phyloP scores from a whole-genome alignment of 2,888 invertebrate genomes.

The Epirrhoe alternata region DNA sequence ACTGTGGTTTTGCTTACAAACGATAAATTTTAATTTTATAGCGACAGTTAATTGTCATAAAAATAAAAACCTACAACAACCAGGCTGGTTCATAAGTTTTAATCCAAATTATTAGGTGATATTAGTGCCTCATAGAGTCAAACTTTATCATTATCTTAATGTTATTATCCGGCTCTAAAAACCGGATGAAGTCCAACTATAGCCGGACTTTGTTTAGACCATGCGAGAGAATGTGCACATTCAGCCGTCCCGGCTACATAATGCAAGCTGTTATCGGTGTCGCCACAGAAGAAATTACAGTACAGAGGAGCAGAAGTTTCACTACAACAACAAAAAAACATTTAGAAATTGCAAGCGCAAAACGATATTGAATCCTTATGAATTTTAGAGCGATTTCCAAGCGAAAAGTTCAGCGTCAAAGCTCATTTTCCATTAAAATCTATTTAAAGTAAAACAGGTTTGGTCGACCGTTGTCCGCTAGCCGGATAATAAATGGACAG shows the following conservation, averaged over 20 bases:
- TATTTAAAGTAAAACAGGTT: constrained; percentile 23
- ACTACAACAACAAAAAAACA: not conserved
- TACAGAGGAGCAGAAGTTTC: constrained; percentile 1
- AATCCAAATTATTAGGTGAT: too few species aligned
- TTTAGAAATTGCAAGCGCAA: not conserved
- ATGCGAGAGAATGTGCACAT: constrained; percentile 46
- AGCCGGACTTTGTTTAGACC: constrained; percentile 15
- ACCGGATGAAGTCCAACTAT: constrained; percentile 4
- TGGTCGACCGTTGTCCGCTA: constrained; percentile 44
- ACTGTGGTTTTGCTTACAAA: too few species aligned
- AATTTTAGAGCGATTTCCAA: constrained; percentile 2
- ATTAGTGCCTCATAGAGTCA: too few species aligned
- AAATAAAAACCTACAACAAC: too few species aligned
- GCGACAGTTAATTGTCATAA: too few species aligned
- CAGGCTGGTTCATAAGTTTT: too few species aligned
- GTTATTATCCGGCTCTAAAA: not conserved
- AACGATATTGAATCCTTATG: constrained; percentile 12
- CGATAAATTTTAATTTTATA: too few species aligned
- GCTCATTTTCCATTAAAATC: constrained; percentile 13
- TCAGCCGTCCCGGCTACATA: constrained; percentile 47
- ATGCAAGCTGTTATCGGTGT: constrained; percentile 56
- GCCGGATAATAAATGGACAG: constrained; percentile 54
- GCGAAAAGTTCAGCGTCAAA: not conserved
- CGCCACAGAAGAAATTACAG: constrained; percentile 12
- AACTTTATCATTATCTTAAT: too few species aligned